Conservation (phyloP, 2,113 vertebrate species). For the Megaleporinus macrocephalus region DNA sequence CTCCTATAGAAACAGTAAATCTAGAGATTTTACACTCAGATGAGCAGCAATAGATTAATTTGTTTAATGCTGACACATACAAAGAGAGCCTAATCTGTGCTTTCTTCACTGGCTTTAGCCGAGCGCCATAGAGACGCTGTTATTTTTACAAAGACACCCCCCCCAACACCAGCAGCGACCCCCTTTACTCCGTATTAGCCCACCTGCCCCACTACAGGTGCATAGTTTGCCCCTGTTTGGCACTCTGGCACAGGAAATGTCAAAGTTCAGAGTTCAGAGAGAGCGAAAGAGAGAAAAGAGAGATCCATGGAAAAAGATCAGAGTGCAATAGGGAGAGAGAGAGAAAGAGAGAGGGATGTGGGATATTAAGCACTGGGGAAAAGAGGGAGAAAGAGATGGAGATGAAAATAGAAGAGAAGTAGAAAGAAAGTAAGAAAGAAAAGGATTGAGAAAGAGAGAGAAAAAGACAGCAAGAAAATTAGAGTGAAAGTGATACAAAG, state of each 20-base stretch:
- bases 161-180: neutral
- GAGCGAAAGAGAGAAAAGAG: slow-evolving; percentile 6
- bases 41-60: slow-evolving; percentile 93
- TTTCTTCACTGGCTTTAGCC: slow-evolving; percentile 83
- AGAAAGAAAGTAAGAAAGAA: too few species aligned
- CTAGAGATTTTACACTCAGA: slow-evolving; percentile 95
- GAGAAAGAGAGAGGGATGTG: too few species aligned
- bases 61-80: slow-evolving; percentile 87
- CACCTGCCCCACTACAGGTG: slow-evolving; percentile 90
- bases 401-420: too few species aligned
- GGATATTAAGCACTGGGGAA: too few species aligned
- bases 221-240: slow-evolving; percentile 67
- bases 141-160: slow-evolving; percentile 56
- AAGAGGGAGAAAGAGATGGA: too few species aligned
- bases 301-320: neutral
- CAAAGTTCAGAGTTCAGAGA: slow-evolving; percentile 67
- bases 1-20: slow-evolving; percentile 85
- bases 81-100: slow-evolving; percentile 86
- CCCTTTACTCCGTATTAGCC: slow-evolving; percentile 53
- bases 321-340: too few species aligned
- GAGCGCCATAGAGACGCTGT: slow-evolving; percentile 67
- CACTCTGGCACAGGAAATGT: slow-evolving; percentile 78
- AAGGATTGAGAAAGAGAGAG: too few species aligned
- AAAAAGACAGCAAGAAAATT: too few species aligned
- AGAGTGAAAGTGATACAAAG: too few species aligned